Percentiles rank a stretch among this genome's conserved stretches.
Evolutionary conservation across 2,797 vertebrate genomes (phyloP).

Genomic region (Lacerta bilineata): DNA sequence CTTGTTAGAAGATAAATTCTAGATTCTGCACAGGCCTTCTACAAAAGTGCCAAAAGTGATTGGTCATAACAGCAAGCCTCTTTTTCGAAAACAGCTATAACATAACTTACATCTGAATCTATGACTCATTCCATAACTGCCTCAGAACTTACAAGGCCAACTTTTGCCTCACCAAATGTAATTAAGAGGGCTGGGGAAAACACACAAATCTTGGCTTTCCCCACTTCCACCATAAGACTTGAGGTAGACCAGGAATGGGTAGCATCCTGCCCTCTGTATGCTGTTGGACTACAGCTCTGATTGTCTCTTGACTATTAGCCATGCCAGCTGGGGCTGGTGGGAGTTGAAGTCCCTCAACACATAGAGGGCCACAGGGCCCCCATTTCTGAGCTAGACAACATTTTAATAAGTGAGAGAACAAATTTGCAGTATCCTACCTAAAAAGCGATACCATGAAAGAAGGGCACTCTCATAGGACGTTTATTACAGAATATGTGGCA

Average conservation of each 20-base stretch:
- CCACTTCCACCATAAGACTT: background rate
- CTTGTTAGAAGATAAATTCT: background rate
- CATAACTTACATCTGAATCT: conserved; percentile 10
- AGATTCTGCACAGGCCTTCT: background rate
- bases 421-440: background rate
- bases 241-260: background rate
- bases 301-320: background rate
- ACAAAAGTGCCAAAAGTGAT: background rate
- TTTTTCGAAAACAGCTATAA: background rate
- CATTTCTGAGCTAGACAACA: background rate
- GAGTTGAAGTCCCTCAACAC: background rate
- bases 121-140: conserved; percentile 3
- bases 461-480: background rate
- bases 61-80: background rate
- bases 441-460: background rate
- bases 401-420: background rate
- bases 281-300: background rate
- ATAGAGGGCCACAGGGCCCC: background rate
- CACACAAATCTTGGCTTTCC: background rate
- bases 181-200: background rate
- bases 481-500: background rate
- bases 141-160: background rate
- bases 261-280: background rate
- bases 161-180: conserved; percentile 1
- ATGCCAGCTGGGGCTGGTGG: background rate